A percentile compares a stretch with the other conserved stretches of the same genome.
Evolutionary conservation across 2,888 invertebrate species (phyloP).

Genomic region (Tenthredo amoena): DNA sequence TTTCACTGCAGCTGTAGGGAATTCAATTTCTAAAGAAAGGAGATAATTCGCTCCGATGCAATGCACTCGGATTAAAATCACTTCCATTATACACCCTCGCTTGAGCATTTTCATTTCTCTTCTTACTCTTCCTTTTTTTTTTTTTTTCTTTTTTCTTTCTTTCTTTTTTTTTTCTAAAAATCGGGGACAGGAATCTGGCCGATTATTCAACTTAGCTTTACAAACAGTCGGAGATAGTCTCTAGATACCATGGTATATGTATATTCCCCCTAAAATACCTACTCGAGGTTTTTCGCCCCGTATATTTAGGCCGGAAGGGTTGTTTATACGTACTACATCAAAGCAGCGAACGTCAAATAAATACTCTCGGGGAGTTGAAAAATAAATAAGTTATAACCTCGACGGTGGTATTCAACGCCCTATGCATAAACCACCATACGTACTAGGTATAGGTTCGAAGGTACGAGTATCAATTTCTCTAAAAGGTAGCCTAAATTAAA

Average conservation of each 20-base stretch:
- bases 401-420: not conserved
- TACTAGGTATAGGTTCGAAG: not conserved
- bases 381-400: constrained; percentile 9
- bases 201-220: not conserved
- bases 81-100: not conserved
- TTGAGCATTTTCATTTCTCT: not conserved
- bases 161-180: not conserved
- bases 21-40: not conserved
- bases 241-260: not conserved
- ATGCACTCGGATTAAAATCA: not conserved
- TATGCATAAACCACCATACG: not conserved
- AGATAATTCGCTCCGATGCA: not conserved
- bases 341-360: constrained; percentile 28
- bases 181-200: not conserved
- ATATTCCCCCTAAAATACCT: not conserved
- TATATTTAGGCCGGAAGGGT: constrained; percentile 16
- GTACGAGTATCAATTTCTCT: not conserved
- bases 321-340: constrained; percentile 38
- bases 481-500: not conserved
- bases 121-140: too few relatives aligned
- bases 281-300: not conserved
- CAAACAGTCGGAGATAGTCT: not conserved
- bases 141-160: too few relatives aligned
- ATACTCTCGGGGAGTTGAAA: not conserved
- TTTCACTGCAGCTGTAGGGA: not conserved